Conservation (phyloP, 2,113 vertebrate species). For the Plecotus auritus region DNA sequence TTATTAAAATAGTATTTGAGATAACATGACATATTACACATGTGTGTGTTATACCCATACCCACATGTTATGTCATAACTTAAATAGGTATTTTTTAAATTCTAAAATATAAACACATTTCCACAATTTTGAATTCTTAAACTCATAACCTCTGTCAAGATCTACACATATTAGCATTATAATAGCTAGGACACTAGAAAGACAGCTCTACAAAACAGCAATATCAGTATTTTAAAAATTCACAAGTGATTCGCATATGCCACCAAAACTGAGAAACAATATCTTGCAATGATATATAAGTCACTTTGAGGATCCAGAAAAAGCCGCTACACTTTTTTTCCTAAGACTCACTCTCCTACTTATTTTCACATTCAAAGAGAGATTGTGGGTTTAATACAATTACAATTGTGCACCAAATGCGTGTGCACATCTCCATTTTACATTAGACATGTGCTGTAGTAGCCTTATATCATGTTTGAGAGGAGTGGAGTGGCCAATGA, state of each 20-base stretch:
- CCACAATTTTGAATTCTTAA: neutral
- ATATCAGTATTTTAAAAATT: neutral
- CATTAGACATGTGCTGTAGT: neutral
- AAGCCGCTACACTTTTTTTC: neutral
- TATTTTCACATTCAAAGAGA: neutral
- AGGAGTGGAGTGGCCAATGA: neutral
- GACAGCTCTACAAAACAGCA: neutral
- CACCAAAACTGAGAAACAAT: neutral
- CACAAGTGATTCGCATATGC: neutral
- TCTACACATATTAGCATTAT: neutral
- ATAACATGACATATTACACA: neutral
- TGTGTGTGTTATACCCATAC: neutral
- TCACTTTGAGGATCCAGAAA: neutral
- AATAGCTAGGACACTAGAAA: neutral
- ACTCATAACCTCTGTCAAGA: neutral
- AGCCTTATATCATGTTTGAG: neutral
- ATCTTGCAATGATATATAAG: neutral
- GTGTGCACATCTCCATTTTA: neutral
- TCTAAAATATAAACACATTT: neutral
- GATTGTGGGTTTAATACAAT: neutral
- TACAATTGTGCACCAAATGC: neutral
- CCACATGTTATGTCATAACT: neutral
- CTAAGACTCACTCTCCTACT: neutral
- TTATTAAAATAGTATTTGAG: neutral
- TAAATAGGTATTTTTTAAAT: neutral